A percentile compares a stretch with the other conserved stretches of the same genome.
Conservation (phyloP, 1,140 invertebrate genomes). For the Sinonovacula constricta region DNA sequence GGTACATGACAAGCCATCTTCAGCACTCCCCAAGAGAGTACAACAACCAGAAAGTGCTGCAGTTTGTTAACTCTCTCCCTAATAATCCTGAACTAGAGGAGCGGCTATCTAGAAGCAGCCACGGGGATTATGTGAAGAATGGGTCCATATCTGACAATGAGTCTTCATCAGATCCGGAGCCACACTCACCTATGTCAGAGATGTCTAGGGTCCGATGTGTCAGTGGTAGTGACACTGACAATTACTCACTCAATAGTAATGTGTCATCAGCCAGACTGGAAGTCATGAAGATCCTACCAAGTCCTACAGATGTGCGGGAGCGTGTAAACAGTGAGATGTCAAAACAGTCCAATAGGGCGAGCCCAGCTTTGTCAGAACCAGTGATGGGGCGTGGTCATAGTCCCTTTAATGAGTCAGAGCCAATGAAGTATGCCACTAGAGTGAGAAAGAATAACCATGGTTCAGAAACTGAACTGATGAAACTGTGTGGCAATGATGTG, state of each 20-base stretch:
- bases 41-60: slow-evolving; percentile 34
- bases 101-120: slow-evolving; percentile 22
- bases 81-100: slow-evolving; percentile 40
- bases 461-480: slow-evolving; percentile 41
- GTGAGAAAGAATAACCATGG: slow-evolving; percentile 15
- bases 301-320: slow-evolving; percentile 30
- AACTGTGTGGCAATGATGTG: slow-evolving; percentile 2
- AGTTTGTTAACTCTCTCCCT: slow-evolving; percentile 48
- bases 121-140: slow-evolving; percentile 25
- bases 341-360: neutral
- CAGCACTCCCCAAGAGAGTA: slow-evolving; percentile 34
- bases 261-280: slow-evolving; percentile 25
- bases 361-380: too few relatives aligned
- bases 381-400: too few relatives aligned
- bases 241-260: slow-evolving; percentile 14
- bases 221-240: slow-evolving; percentile 46
- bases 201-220: slow-evolving; percentile 17
- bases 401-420: too few relatives aligned
- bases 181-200: neutral
- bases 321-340: slow-evolving; percentile 15
- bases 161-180: neutral
- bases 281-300: slow-evolving; percentile 47
- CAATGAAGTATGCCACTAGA: too few relatives aligned
- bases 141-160: slow-evolving; percentile 25
- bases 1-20: slow-evolving; percentile 39